Evolutionary conservation across 2,113 vertebrate genomes (phyloP).

Genomic region (Cryptotis parvus): DNA sequence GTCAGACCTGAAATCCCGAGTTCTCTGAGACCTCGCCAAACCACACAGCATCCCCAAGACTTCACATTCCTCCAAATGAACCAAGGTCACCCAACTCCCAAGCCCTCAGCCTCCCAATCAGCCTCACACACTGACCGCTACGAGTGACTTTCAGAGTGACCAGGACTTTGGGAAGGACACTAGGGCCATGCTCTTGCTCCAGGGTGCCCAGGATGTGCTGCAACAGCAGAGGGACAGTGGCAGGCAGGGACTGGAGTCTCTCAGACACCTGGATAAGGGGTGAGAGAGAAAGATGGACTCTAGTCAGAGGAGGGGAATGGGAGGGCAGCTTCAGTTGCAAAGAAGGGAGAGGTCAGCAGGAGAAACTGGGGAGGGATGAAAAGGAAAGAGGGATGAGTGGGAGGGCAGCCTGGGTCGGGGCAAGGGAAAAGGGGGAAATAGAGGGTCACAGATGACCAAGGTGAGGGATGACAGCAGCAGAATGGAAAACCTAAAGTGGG

Average conservation of each 20-base stretch:
- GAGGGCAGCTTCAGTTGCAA: not conserved
- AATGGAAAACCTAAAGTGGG: not conserved
- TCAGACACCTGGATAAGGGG: slow-evolving; percentile 80
- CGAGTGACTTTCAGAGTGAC: slow-evolving; percentile 87
- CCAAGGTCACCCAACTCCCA: not conserved
- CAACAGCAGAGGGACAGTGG: slow-evolving; percentile 87
- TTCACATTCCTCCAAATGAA: not conserved
- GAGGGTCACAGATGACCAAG: not conserved
- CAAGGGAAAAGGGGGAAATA: not conserved
- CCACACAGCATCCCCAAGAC: not conserved
- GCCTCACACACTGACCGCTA: slow-evolving; percentile 82
- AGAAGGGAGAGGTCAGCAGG: not conserved
- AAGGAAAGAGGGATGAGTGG: not conserved
- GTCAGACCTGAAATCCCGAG: slow-evolving; percentile 87
- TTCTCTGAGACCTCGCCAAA: slow-evolving; percentile 9
- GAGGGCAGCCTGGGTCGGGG: not conserved
- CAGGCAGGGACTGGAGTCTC: slow-evolving; percentile 87
- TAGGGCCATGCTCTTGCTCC: slow-evolving; percentile 86
- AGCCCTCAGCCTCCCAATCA: not conserved
- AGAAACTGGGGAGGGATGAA: not conserved
- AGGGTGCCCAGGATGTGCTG: slow-evolving; percentile 87
- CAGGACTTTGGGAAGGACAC: slow-evolving; percentile 86
- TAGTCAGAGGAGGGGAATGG: fast-evolving
- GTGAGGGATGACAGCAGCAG: not conserved
- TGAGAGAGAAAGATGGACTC: not conserved